Percentiles rank a stretch among this genome's conserved stretches.
These are phyloP conservation scores for Drosophila takahashii DNA, from an alignment of 1,140 invertebrate genomes.

Conservation along the genomic window DNA sequence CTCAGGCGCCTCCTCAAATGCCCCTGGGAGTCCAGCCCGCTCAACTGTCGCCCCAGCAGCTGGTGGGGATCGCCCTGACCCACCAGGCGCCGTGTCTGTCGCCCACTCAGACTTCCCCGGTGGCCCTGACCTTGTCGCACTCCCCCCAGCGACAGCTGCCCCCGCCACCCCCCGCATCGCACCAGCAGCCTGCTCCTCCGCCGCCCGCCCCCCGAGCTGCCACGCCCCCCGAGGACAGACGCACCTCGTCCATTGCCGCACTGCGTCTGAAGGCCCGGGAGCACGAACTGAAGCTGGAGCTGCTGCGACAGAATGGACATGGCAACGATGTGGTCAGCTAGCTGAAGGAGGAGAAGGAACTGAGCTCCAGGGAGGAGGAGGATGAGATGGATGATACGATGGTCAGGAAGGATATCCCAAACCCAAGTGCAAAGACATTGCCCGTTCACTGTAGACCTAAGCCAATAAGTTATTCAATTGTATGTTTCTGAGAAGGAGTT, in stretches of 20 bases:
- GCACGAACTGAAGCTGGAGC: slow-evolving; percentile 94
- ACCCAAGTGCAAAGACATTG: slow-evolving; percentile 47
- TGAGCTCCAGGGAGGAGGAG: not conserved
- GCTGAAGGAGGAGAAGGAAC: slow-evolving; percentile 30
- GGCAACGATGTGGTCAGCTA: slow-evolving; percentile 89
- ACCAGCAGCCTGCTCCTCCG: slow-evolving; percentile 5
- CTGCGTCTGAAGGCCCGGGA: slow-evolving; percentile 95
- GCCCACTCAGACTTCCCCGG: slow-evolving; percentile 66
- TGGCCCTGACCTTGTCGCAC: slow-evolving; percentile 61
- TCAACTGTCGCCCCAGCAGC: slow-evolving; percentile 61
- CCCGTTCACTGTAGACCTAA: slow-evolving; percentile 44
- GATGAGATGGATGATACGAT: not conserved
- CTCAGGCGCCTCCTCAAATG: slow-evolving; percentile 24
- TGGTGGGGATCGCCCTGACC: slow-evolving; percentile 71
- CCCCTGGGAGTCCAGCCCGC: slow-evolving; percentile 31
- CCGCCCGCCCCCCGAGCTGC: slow-evolving; percentile 76
- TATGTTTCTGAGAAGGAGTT: slow-evolving; percentile 38
- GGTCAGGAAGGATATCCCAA: slow-evolving; percentile 11
- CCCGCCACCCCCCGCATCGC: slow-evolving; percentile 49
- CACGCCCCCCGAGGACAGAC: slow-evolving; percentile 90
- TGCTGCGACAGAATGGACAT: slow-evolving; percentile 91
- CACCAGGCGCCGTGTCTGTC: slow-evolving; percentile 60
- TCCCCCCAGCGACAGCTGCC: slow-evolving; percentile 62
- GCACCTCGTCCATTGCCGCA: slow-evolving; percentile 95
- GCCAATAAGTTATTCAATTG: slow-evolving; percentile 52